Base-by-base conservation (phyloP, 2,113 vertebrate species). In the Actenoides lindsayi region DNA sequence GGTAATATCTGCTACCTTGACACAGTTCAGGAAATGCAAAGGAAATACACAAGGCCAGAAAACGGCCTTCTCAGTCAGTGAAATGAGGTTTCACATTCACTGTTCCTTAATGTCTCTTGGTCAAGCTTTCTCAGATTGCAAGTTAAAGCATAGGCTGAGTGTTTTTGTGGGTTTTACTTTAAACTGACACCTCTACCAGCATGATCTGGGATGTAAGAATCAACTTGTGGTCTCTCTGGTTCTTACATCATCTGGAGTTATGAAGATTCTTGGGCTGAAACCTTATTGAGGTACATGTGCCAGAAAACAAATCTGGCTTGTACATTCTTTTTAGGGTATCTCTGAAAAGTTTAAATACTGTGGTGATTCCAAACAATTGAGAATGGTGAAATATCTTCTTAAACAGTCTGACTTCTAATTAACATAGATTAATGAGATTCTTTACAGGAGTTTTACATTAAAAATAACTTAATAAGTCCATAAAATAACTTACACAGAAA, bases 271-370 rank as follows among this genome's bases (percentile, higher is more conserved):
- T 62, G 31, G 23, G 20, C 27, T 87, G 37, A 73, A 93, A 70
- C 9, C 83, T 59, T 25, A 9, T 16, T 67, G 19, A 31, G 10
- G 4, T 62, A 37, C 2, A 0, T 39, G 9, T 3, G 2, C 19
- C 54, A 90, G 41, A 31, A 83, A 56, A 37, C 25, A 67, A 46
- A 76, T 65, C n/a, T 74, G 13, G 3, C 2, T 87, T 71, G 12
- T 59, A 39, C 11, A 37, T 23, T 60, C 16, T 5, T 78, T 77
- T 68, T 28, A 27, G 20, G 15, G 5, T 65, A 56, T 37, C 11
- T 51, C 51, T 87, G 56, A 50, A 80, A 81, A 77, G 2, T 12
- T 76, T 33, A 12, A 42, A 23, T 73, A 79, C 28, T 60, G 3
- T 1, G 11, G 3, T 3, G 2, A 11, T 62, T 62, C 39, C 73